Evolutionary conservation across 1,140 invertebrate species (phyloP), one percentile per base, ranked within the genome.

Genomic region (Drusus annulatus): DNA sequence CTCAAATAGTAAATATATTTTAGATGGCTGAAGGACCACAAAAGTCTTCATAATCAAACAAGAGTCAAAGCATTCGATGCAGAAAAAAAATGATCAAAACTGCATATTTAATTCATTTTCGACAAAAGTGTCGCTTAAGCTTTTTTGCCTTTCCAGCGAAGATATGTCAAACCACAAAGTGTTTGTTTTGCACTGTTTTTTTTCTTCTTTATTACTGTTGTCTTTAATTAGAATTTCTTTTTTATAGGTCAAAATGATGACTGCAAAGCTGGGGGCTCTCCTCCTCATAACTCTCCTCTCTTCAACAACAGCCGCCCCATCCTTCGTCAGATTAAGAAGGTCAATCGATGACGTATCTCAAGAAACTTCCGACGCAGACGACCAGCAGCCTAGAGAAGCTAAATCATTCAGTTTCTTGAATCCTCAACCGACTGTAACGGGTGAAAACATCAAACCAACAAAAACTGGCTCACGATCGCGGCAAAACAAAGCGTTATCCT

Each of bases 401-500:
- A 56, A 83, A 69, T 76, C 71, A 52, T 56, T 25, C n/a, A 3
- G n/a, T 5, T 73, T 60, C n/a, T 79, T 52, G 15, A 17, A 54
- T 10, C 23, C 63, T 25, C 16, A 62, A 28, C 31, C 28, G 16
- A 68, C 21, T 19, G 21, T 65, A 73, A 50, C 28, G 0, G 31
- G 25, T 2, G 8, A 56, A 25, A 76, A n/a, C 1, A 68, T 74
- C 21, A 77, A 78, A 21, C 36, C 50, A 28, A 17, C 15, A 15
- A 74, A 54, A 25, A 76, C 21, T 45, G 45, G 0, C 84, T 5
- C 36, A 45, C 36, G 84, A 13, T 86, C 84, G 28, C 87, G 89
- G 78, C 85, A 86, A 79, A 90, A 90, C 81, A 90, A 90, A 85
- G 89, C 89, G 0, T 84, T 90, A 0, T 87, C 88, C 17, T 84